Evolutionary conservation across 2,113 vertebrate species (phyloP), one percentile per base, ranked within the genome.

Genomic region (Nerophis lumbriciformis): DNA sequence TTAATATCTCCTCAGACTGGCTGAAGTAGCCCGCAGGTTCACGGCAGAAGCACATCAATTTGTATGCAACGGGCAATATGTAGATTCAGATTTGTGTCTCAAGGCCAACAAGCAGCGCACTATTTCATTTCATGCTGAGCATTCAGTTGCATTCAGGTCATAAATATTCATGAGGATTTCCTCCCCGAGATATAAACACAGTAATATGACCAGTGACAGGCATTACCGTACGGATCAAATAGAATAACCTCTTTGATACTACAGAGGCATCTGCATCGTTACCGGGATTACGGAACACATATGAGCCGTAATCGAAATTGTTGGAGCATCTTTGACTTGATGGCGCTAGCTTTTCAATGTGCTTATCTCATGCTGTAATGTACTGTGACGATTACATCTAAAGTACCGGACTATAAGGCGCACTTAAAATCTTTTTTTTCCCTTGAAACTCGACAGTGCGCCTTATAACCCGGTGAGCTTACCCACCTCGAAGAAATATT

Each of bases 161-260:
- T 89, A 81, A 79, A 90, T 87, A 89, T 90, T 80, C 83, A 89
- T 84, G 82, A 82, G 54, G 61, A 75, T 68, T 79, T 64, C 61
- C 73, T 64, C 64, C 67, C 80, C 61, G 61, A 79, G 75, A 85
- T 83, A 87, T 83, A 87, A 89, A 89, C 86, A 87, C 77, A 78
- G 76, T 72, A 83, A 81, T 83, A 83, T 82, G 77, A 61, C 76
- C 75, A 78, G 73, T 79, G 85, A 87, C 83, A 83, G 77, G 78
- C 79, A 83, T 75, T 83, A 76, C 71, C 80, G 77, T 68, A 63
- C 69, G 78, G 78, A 85, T 88, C 83, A 87, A 85, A 79, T 63
- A 77, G 79, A 87, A 87, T 85, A 85, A 80, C 72, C 64, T 74
- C 67, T 85, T 86, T 85, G 86, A 89, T 83, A 82, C 75, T 66